These are phyloP conservation scores for Bicyclus anynana DNA, from an alignment of 1,140 invertebrate genomes.

Conservation along the genomic window DNA sequence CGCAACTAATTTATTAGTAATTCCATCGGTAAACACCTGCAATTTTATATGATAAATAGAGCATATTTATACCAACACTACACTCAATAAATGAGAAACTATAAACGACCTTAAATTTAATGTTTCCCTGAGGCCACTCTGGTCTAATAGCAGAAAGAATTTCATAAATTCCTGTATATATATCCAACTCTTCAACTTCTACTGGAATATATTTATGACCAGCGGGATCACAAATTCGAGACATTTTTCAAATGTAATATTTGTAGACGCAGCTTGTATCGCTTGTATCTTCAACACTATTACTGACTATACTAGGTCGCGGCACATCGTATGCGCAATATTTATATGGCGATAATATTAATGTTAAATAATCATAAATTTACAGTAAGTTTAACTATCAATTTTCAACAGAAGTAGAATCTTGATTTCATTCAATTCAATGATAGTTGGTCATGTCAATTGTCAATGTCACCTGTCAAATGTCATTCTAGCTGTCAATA, in stretches of 20 bases:
- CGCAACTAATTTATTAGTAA: conserved; percentile 95
- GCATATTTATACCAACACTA: background rate
- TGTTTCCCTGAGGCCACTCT: conserved; percentile 55
- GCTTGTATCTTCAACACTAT: background rate
- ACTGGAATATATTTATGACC: conserved; percentile 55
- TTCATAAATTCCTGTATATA: conserved; percentile 60
- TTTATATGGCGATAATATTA: background rate
- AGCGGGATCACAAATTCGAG: conserved; percentile 37
- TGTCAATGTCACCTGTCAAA: too few relatives aligned
- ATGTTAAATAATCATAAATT: background rate
- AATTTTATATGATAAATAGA: conserved; percentile 19
- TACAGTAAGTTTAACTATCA: too few relatives aligned
- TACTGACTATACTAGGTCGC: background rate
- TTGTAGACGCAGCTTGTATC: background rate
- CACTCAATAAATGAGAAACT: conserved; percentile 5
- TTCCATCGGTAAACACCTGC: conserved; percentile 95
- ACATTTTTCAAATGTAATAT: conserved; percentile 26
- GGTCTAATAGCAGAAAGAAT: conserved; percentile 67
- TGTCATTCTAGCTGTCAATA: too few relatives aligned
- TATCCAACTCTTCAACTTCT: conserved; percentile 56
- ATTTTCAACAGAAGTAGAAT: too few relatives aligned
- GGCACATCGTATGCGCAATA: background rate
- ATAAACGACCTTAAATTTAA: conserved; percentile 67
- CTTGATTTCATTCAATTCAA: too few relatives aligned
- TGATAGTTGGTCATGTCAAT: too few relatives aligned